Conservation (phyloP, 2,888 invertebrate genomes). For the Boloria selene region DNA sequence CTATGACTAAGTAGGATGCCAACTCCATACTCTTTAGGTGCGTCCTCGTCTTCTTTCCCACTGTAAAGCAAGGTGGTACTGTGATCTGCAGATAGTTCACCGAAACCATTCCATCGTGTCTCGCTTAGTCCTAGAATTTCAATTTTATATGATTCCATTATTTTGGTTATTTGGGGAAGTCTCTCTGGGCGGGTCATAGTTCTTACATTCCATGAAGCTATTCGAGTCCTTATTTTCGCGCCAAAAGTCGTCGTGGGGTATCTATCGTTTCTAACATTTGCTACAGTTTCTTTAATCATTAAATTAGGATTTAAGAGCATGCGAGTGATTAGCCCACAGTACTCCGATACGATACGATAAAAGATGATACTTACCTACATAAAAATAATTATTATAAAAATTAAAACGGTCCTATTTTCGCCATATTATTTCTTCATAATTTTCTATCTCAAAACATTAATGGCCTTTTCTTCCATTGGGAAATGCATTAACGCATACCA, state of each 20-base stretch:
- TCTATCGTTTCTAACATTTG: too few species aligned
- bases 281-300: too few species aligned
- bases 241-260: constrained; percentile 23
- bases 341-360: too few species aligned
- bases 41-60: constrained; percentile 29
- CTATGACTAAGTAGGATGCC: constrained; percentile 17
- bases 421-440: too few species aligned
- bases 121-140: constrained; percentile 32
- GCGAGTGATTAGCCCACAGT: too few species aligned
- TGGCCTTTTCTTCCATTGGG: too few species aligned
- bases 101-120: constrained; percentile 35
- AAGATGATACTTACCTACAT: too few species aligned
- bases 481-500: too few species aligned
- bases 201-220: constrained; percentile 35
- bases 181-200: constrained; percentile 28
- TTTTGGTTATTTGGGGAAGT: constrained; percentile 29
- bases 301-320: too few species aligned
- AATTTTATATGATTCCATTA: constrained; percentile 16
- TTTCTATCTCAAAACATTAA: too few species aligned
- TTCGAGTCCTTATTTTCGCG: constrained; percentile 36
- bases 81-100: constrained; percentile 30
- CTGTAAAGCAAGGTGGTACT: constrained; percentile 30
- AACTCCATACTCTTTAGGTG: constrained; percentile 26
- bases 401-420: too few species aligned
- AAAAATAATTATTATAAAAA: too few species aligned